These are phyloP conservation scores for Neomonachus schauinslandi DNA, from an alignment of 2,113 vertebrate species.

Conservation along the genomic window DNA sequence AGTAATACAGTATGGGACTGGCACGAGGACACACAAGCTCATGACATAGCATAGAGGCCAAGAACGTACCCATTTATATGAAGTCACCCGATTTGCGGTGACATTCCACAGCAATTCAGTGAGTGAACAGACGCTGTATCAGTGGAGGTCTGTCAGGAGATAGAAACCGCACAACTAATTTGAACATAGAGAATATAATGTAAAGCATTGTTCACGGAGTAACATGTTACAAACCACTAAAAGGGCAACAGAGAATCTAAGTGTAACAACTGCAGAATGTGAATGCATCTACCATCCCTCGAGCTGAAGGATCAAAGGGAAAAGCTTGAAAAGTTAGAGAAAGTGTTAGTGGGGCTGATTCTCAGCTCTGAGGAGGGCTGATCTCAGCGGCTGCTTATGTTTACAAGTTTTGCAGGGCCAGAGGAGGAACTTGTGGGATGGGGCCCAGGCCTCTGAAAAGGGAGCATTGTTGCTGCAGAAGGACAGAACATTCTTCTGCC, in stretches of 20 bases:
- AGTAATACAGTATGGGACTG: constrained; percentile 7
- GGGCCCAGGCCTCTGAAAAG: background rate
- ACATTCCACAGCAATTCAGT: background rate
- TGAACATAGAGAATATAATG: constrained; percentile 52
- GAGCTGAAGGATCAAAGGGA: background rate
- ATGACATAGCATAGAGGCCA: background rate
- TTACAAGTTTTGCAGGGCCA: background rate
- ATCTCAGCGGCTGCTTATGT: background rate
- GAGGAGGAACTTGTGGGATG: background rate
- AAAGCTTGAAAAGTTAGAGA: background rate
- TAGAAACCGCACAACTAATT: constrained; percentile 15
- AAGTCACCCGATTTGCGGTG: background rate
- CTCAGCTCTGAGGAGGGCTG: background rate
- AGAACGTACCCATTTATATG: background rate
- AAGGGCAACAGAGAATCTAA: background rate
- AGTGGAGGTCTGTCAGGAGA: background rate
- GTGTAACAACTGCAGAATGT: background rate
- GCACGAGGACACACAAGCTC: background rate
- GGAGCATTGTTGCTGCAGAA: background rate
- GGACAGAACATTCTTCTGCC: background rate
- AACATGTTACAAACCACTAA: constrained; percentile 12
- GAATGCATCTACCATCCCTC: background rate
- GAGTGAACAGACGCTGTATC: background rate
- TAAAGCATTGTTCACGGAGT: background rate
- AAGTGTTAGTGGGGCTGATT: background rate